phyloP scores from a whole-genome alignment of 2,888 invertebrate species.

The Harpalus rubripes region DNA sequence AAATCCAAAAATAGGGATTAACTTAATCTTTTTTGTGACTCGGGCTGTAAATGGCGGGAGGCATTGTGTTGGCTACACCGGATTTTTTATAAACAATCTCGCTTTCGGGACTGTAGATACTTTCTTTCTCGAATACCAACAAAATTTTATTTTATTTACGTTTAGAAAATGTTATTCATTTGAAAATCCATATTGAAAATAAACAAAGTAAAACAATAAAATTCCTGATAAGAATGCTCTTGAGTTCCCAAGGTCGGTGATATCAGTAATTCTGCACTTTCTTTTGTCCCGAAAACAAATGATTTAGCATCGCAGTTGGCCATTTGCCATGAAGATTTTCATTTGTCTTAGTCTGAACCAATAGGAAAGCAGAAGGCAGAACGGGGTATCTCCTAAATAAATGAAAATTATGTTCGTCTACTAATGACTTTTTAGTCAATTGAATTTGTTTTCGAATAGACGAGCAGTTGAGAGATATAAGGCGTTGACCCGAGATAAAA shows the following conservation, averaged over 20 bases:
- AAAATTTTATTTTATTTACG: neutral
- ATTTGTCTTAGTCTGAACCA: conserved; percentile 9
- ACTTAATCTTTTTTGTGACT: too few relatives aligned
- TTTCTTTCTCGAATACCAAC: too few relatives aligned
- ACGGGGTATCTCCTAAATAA: conserved; percentile 8
- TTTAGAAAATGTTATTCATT: neutral
- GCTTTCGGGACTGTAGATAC: too few relatives aligned
- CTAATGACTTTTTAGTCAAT: conserved; percentile 18
- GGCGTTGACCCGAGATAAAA: conserved; percentile 7
- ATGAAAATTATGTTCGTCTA: neutral
- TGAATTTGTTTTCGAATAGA: conserved; percentile 14
- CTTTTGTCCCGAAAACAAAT: conserved; percentile 39
- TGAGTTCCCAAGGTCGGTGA: conserved; percentile 4
- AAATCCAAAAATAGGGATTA: too few relatives aligned
- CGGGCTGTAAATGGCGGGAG: too few relatives aligned
- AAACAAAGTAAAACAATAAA: neutral
- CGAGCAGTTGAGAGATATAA: neutral
- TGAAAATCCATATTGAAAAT: neutral
- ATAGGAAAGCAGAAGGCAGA: neutral
- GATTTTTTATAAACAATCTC: too few relatives aligned
- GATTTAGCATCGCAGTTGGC: conserved; percentile 22
- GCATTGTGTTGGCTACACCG: too few relatives aligned
- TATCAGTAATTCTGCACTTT: conserved; percentile 34
- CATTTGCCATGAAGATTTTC: conserved; percentile 26
- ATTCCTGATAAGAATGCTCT: conserved; percentile 13